Base-by-base conservation (phyloP, 1,140 invertebrate species). In the Procambarus virginalis region DNA sequence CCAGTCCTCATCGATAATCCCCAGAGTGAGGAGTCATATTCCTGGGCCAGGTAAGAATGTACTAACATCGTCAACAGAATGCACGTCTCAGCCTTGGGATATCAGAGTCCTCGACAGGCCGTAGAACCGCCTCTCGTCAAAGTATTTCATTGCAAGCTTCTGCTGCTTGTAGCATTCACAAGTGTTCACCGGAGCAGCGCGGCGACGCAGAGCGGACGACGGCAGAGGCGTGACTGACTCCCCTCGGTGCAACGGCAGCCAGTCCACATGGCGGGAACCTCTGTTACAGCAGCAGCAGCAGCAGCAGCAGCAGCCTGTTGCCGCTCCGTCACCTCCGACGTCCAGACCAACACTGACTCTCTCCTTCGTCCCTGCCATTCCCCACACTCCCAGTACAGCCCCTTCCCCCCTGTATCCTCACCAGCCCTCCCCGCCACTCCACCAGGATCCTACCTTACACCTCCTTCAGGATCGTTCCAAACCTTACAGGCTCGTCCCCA, bases 331-430 rank as follows among this genome's bases (percentile, higher is more conserved):
- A 73, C 68, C 68, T 73, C 22, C 68, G 68, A 20, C 22, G 68
- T 73, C 68, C 68, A n/a, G 68, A 73, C 68, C 68, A 73, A 34
- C 22, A 73, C 68, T 73, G 68, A 73, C 68, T 73, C 68, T 6
- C 68, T 73, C 64, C 64, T 4, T 68, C n/a, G 34, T 73, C 68
- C 68, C 68, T 73, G 3, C 20, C 20, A 22, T n/a, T 10, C 68
- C 22, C 22, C 68, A 5, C 3, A 14, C n/a, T n/a, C 68, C 68
- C 5, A 22, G 2, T 17, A n/a, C 68, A 22, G 1, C 68, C 68
- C 4, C 68, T 10, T 34, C 68, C 22, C 68, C 4, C 68, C 68
- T 34, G 3, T 5, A 70, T n/a, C 68, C 10, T 10, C 68, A 70
- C 22, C 68, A 34, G n/a, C 68, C 10, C 68, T 10, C 2, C 68